Evolutionary conservation across 2,113 vertebrate species (phyloP).

Genomic region (Cochlearius cochlearius): DNA sequence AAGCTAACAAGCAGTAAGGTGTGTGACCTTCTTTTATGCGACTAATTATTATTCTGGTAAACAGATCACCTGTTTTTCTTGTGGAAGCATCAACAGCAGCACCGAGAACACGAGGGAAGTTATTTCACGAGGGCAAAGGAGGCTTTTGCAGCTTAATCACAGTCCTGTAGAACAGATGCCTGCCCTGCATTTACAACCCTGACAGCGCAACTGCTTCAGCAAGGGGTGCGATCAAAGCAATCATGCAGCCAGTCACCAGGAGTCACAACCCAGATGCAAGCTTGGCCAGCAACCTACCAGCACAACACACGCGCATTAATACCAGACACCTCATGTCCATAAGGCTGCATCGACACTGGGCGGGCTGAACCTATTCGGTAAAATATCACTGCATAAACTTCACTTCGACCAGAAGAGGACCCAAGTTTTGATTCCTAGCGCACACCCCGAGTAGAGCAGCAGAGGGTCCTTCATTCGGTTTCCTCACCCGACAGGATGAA

Average conservation of each 20-base stretch:
- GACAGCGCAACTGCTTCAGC: not conserved
- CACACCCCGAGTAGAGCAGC: not conserved
- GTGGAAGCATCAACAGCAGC: not conserved
- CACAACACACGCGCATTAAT: too few species aligned
- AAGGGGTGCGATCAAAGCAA: not conserved
- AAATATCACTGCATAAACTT: fast-evolving
- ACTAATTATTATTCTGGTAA: conserved; percentile 5
- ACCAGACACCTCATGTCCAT: not conserved
- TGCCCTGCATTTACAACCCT: not conserved
- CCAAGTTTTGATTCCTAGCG: not conserved
- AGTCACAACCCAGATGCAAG: not conserved
- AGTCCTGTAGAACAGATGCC: not conserved
- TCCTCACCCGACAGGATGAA: not conserved
- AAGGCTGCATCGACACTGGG: not conserved
- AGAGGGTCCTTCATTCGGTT: not conserved
- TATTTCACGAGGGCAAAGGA: conserved; percentile 23
- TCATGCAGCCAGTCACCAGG: not conserved
- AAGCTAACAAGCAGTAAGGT: conserved; percentile 34
- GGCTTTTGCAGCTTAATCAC: not conserved
- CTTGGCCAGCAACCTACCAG: not conserved
- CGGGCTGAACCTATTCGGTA: fast-evolving
- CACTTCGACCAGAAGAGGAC: not conserved
- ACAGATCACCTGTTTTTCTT: conserved; percentile 25
- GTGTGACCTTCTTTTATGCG: not conserved
- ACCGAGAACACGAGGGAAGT: not conserved